phyloP scores from a whole-genome alignment of 2,888 invertebrate species.

The Dynastes maya region DNA sequence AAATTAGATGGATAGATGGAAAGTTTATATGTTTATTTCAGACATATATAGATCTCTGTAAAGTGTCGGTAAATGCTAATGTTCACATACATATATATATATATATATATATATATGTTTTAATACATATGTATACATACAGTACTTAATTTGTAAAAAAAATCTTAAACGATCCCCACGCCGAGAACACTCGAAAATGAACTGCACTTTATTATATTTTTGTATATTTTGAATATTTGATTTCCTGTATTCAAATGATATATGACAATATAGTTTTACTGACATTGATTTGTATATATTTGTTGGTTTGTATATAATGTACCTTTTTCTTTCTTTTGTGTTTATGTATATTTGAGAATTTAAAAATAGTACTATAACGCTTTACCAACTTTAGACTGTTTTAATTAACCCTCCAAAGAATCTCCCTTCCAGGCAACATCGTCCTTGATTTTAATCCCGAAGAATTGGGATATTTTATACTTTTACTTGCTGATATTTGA shows the following conservation, averaged over 20 bases:
- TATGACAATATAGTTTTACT: slow-evolving; percentile 30
- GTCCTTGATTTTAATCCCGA: too few species aligned
- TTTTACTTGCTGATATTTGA: too few species aligned
- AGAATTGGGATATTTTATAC: too few species aligned
- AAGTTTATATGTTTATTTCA: background rate
- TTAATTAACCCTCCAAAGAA: background rate
- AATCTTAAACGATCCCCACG: background rate
- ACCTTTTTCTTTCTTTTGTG: slow-evolving; percentile 15
- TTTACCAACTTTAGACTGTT: slow-evolving; percentile 15
- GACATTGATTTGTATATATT: slow-evolving; percentile 43
- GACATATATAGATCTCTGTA: slow-evolving; percentile 28
- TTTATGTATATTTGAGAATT: slow-evolving; percentile 42
- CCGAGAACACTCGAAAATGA: background rate
- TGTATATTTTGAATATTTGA: slow-evolving; percentile 43
- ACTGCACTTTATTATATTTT: slow-evolving; percentile 21
- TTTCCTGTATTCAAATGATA: slow-evolving; percentile 35
- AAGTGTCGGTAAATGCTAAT: slow-evolving; percentile 31
- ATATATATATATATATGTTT: slow-evolving; percentile 6
- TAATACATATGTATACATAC: slow-evolving; percentile 4
- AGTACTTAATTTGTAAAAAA: slow-evolving; percentile 41
- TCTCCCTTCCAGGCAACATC: too few species aligned
- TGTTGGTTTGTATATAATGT: slow-evolving; percentile 47
- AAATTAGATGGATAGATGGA: background rate
- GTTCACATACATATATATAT: slow-evolving; percentile 26
- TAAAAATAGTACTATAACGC: slow-evolving; percentile 34